phyloP scores from a whole-genome alignment of 2,888 invertebrate genomes.

The Drosophila diplacantha region DNA sequence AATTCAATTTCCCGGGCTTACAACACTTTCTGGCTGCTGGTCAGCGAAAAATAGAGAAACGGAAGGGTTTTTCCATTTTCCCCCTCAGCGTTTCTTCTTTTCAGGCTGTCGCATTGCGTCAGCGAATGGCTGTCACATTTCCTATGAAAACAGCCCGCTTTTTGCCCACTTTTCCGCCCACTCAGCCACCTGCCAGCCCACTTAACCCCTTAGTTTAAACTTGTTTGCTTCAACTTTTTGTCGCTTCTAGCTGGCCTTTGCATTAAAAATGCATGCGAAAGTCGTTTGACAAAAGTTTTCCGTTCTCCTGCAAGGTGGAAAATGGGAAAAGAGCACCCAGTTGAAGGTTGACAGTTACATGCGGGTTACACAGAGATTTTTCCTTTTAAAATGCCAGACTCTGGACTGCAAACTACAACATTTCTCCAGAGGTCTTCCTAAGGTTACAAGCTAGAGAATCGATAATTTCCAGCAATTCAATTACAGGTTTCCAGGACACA shows the following conservation, averaged over 20 bases:
- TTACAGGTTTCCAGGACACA: slow-evolving; percentile 35
- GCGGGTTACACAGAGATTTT: slow-evolving; percentile 49
- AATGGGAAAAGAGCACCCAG: slow-evolving; percentile 11
- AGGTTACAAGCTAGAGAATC: slow-evolving; percentile 40
- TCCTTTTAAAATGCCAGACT: slow-evolving; percentile 25
- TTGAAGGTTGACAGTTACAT: slow-evolving; percentile 55
- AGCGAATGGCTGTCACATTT: slow-evolving; percentile 41
- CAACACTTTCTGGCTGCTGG: slow-evolving; percentile 33
- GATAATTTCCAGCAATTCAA: slow-evolving; percentile 55
- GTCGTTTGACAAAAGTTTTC: slow-evolving; percentile 45
- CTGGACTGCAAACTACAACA: background rate
- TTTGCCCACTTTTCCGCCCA: slow-evolving; percentile 10
- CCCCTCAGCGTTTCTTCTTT: slow-evolving; percentile 2
- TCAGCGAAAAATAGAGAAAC: slow-evolving; percentile 33
- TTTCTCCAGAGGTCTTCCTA: background rate
- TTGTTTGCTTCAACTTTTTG: slow-evolving; percentile 45
- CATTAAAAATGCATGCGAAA: slow-evolving; percentile 66
- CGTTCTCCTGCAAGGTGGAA: slow-evolving; percentile 22
- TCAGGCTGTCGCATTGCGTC: slow-evolving; percentile 61
- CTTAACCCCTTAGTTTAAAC: slow-evolving; percentile 28
- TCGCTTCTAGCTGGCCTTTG: slow-evolving; percentile 39
- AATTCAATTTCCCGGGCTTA: slow-evolving; percentile 62
- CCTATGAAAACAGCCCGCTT: slow-evolving; percentile 15
- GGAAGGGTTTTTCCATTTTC: slow-evolving; percentile 15
- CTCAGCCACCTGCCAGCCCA: background rate